Percentiles rank a stretch among this genome's conserved stretches.
Evolutionary conservation across 2,797 vertebrate genomes (phyloP).

Genomic region (Alfaro cultratus): DNA sequence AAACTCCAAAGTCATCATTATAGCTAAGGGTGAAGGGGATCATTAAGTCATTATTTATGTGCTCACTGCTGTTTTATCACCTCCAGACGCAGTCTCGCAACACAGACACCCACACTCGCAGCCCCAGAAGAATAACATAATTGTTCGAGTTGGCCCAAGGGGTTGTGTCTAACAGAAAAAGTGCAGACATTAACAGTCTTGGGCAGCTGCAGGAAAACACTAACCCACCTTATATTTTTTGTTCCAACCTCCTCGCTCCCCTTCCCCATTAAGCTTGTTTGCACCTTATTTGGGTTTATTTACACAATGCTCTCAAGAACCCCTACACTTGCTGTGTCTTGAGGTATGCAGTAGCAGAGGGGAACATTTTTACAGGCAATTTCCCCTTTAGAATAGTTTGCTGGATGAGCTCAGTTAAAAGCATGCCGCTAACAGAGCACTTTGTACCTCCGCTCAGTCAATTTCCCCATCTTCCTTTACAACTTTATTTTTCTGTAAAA

Average conservation of each 20-base stretch:
- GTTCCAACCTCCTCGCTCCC: not conserved
- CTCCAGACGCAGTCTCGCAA: conserved; percentile 67
- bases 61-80: conserved; percentile 78
- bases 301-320: conserved; percentile 40
- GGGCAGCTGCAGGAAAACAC: conserved; percentile 40
- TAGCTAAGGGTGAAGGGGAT: conserved; percentile 71
- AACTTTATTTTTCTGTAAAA: conserved; percentile 20
- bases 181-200: conserved; percentile 73
- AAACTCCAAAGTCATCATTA: conserved; percentile 77
- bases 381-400: conserved; percentile 57
- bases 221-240: conserved; percentile 11
- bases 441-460: conserved; percentile 27
- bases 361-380: conserved; percentile 64
- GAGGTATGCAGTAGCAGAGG: conserved; percentile 26
- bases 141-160: conserved; percentile 68
- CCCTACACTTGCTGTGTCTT: conserved; percentile 36
- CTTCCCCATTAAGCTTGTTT: conserved; percentile 55
- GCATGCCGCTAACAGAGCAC: conserved; percentile 29
- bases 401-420: conserved; percentile 46
- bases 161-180: conserved; percentile 66
- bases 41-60: conserved; percentile 84
- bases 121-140: conserved; percentile 74
- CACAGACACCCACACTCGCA: conserved; percentile 64
- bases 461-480: conserved; percentile 19
- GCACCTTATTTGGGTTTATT: conserved; percentile 73